A percentile compares a stretch with the other conserved stretches of the same genome.
These are phyloP conservation scores for Ips typographus DNA, from an alignment of 1,140 invertebrate genomes.

Conservation along the genomic window DNA sequence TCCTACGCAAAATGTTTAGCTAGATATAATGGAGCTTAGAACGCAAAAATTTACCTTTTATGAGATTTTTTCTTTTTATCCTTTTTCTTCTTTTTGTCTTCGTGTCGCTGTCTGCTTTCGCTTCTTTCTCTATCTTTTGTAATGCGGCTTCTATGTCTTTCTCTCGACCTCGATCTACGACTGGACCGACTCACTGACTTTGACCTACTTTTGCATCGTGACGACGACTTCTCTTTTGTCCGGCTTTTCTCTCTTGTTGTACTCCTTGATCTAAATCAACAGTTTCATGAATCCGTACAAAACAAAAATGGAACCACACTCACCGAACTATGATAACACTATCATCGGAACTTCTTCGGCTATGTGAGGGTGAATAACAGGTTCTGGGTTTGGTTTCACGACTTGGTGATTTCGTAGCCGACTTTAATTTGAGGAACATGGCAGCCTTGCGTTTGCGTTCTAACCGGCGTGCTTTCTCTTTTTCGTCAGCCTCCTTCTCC, in stretches of 20 bases:
- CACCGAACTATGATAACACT: conserved; percentile 13
- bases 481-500: conserved; percentile 61
- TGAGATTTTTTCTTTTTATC: conserved; percentile 41
- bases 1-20: conserved; percentile 27
- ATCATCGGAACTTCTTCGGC: conserved; percentile 21
- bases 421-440: conserved; percentile 64
- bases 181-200: conserved; percentile 16
- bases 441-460: conserved; percentile 70
- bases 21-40: not conserved
- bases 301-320: not conserved
- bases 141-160: conserved; percentile 24
- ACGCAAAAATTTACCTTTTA: conserved; percentile 38
- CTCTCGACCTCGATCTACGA: conserved; percentile 21
- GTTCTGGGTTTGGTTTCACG: not conserved
- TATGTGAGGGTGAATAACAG: not conserved
- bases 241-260: conserved; percentile 14
- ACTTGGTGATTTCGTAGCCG: conserved; percentile 24
- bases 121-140: conserved; percentile 29
- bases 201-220: conserved; percentile 19
- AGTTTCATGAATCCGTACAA: not conserved
- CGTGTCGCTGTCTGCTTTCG: conserved; percentile 14
- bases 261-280: conserved; percentile 16
- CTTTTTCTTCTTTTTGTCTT: conserved; percentile 23
- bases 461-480: conserved; percentile 66
- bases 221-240: conserved; percentile 12